These are phyloP conservation scores for Psophia crepitans DNA, from an alignment of 2,113 vertebrate species.

Conservation along the genomic window DNA sequence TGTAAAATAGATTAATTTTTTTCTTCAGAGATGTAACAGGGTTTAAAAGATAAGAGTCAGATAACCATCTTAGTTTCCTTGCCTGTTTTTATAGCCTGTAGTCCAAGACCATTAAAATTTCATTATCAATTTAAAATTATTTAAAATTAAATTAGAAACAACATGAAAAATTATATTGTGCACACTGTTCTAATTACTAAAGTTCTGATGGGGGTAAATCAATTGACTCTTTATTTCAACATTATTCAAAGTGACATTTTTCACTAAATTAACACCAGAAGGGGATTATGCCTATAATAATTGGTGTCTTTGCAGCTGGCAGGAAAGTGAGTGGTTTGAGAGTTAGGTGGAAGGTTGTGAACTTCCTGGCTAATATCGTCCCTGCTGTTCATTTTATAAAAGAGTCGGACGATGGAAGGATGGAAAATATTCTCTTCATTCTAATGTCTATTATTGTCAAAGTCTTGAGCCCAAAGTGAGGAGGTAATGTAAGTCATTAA, in stretches of 20 bases:
- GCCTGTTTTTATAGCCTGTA: not conserved
- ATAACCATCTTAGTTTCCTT: not conserved
- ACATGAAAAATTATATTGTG: not conserved
- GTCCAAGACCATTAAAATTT: not conserved
- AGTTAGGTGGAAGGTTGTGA: not conserved
- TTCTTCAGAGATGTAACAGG: not conserved
- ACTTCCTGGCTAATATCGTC: not conserved
- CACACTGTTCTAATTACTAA: not conserved
- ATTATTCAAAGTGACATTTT: not conserved
- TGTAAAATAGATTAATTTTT: not conserved
- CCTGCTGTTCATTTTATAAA: not conserved
- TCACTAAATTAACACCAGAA: not conserved
- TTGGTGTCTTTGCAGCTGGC: not conserved
- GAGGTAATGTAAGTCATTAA: not conserved
- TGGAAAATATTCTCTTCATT: not conserved
- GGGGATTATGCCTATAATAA: not conserved
- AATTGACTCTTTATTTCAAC: not conserved
- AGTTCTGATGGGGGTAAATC: not conserved
- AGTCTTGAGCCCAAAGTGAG: not conserved
- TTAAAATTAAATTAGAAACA: constrained; percentile 22
- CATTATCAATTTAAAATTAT: not conserved
- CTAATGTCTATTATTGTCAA: not conserved
- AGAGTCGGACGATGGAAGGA: not conserved
- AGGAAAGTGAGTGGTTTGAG: not conserved
- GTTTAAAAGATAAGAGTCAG: not conserved